Percentiles rank a stretch among this genome's conserved stretches.
Conservation (phyloP, 2,888 invertebrate genomes). For the Nesidiocoris tenuis region DNA sequence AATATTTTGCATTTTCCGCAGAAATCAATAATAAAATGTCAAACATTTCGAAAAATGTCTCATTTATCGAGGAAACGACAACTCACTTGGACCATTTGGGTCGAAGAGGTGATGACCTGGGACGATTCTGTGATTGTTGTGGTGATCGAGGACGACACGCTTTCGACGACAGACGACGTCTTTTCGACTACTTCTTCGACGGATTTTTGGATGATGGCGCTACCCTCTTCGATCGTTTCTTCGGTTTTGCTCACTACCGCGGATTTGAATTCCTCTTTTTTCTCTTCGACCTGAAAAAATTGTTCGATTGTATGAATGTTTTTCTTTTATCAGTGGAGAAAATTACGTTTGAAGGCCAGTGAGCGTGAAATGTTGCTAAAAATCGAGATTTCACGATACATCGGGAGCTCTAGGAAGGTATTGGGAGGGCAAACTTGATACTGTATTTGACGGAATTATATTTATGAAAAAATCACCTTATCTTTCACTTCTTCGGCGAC, state of each 20-base stretch:
- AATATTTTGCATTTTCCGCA: no score
- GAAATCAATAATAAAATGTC: no score
- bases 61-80: not conserved
- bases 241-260: conserved; percentile 33
- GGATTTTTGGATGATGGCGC: conserved; percentile 26
- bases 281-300: conserved; percentile 28
- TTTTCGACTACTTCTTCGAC: conserved; percentile 35
- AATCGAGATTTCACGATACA: no score
- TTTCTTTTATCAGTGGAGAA: no score
- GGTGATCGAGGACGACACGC: conserved; percentile 23
- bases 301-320: no score
- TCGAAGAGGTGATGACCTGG: conserved; percentile 24
- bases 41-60: no score
- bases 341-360: no score
- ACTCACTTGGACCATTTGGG: conserved; percentile 35
- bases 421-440: no score
- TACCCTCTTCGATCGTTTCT: conserved; percentile 35
- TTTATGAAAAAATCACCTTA: no score
- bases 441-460: not conserved
- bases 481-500: conserved; percentile 32
- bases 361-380: no score
- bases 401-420: no score
- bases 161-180: conserved; percentile 26
- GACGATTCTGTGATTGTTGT: conserved; percentile 38
- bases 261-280: conserved; percentile 32